These are phyloP conservation scores for Agelaius phoeniceus DNA, from an alignment of 2,113 vertebrate genomes.

Conservation along the genomic window DNA sequence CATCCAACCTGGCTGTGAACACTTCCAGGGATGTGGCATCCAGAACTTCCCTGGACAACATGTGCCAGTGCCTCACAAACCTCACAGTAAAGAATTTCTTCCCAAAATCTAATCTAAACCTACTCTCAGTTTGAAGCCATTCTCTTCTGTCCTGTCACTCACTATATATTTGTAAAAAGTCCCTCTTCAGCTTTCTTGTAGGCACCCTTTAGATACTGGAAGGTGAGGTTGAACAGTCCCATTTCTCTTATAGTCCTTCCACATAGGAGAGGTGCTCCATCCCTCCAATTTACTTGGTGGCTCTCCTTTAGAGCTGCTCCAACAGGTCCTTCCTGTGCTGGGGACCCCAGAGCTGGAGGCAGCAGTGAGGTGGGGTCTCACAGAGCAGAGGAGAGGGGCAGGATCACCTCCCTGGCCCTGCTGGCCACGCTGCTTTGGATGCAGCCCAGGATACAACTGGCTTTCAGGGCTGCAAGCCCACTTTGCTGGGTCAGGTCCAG, in stretches of 20 bases:
- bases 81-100: background rate
- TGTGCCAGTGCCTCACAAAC: background rate
- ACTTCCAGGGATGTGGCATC: background rate
- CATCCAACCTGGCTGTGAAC: background rate
- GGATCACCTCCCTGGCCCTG: background rate
- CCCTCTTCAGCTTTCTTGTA: background rate
- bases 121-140: background rate
- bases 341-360: background rate
- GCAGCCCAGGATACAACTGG: background rate
- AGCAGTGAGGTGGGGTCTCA: background rate
- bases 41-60: rapidly evolving
- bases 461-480: background rate
- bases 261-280: background rate
- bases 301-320: background rate
- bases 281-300: background rate
- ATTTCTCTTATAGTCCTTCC: background rate
- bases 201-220: background rate
- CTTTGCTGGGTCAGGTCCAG: background rate
- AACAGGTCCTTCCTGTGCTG: background rate
- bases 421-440: background rate
- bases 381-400: background rate
- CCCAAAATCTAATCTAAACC: background rate
- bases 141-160: background rate
- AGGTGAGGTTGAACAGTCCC: background rate
- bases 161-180: background rate